Evolutionary conservation across 2,888 invertebrate genomes (phyloP).

Genomic region (Hirtodrosophila confusa): DNA sequence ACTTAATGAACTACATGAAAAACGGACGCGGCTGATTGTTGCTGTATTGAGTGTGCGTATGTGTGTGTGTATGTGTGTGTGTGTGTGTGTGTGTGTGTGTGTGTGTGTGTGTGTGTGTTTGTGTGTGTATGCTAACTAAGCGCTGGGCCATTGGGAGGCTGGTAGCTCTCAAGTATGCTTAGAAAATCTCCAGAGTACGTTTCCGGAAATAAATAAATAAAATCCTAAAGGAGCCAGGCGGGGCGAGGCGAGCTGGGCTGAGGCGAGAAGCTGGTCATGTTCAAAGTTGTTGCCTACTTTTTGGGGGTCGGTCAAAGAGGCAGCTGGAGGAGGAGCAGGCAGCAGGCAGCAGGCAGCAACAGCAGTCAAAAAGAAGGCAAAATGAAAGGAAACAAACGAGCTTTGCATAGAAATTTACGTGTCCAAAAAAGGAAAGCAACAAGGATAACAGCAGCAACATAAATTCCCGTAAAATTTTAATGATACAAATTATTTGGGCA

Average conservation of each 20-base stretch:
- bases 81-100: conserved; percentile 1
- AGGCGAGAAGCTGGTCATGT: conserved; percentile 5
- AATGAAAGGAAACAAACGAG: conserved; percentile 59
- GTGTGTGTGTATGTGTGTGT: conserved; percentile 14
- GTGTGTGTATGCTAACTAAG: conserved; percentile 56
- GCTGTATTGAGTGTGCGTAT: conserved; percentile 27
- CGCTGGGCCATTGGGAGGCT: conserved; percentile 34
- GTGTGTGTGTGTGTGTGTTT: conserved; percentile 2
- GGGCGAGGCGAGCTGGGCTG: not conserved
- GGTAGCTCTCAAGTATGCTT: conserved; percentile 48
- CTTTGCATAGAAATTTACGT: conserved; percentile 64
- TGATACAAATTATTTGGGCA: conserved; percentile 65
- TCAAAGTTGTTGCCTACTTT: conserved; percentile 37
- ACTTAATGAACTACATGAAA: conserved; percentile 75
- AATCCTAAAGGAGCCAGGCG: conserved; percentile 50
- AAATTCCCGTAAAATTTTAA: conserved; percentile 71
- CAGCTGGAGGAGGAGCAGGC: not conserved
- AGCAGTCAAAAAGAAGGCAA: conserved; percentile 24
- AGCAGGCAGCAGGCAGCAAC: not conserved
- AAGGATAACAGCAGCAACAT: conserved; percentile 36
- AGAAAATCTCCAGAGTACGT: conserved; percentile 73
- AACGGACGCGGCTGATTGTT: conserved; percentile 53
- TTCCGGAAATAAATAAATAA: conserved; percentile 80
- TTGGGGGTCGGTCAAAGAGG: not conserved
- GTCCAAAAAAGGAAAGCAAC: conserved; percentile 33